Conservation (phyloP, 2,113 vertebrate species). For the Percopsis transmontana region DNA sequence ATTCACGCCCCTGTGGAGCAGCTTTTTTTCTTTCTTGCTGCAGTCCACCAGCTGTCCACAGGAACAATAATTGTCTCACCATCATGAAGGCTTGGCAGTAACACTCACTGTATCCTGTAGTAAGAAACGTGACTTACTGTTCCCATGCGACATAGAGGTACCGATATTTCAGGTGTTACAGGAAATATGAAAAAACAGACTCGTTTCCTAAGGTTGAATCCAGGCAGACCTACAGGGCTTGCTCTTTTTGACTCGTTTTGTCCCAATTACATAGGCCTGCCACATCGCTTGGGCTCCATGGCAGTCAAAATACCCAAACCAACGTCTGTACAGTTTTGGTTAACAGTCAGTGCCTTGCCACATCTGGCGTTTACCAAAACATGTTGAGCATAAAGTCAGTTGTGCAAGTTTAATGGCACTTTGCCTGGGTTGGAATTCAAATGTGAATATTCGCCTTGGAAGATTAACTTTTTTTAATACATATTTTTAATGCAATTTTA, state of each 20-base stretch:
- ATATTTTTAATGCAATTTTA: not conserved
- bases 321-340: not conserved
- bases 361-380: slow-evolving; percentile 7
- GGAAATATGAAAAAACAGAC: slow-evolving; percentile 16
- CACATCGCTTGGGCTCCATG: not conserved
- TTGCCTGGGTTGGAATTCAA: not conserved
- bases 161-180: slow-evolving; percentile 16
- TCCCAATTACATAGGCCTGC: not conserved
- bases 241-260: too few species aligned
- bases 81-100: slow-evolving; percentile 31
- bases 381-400: not conserved
- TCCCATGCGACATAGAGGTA: not conserved
- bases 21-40: slow-evolving; percentile 52
- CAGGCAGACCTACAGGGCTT: not conserved
- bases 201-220: slow-evolving; percentile 14
- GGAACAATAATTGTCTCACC: slow-evolving; percentile 42
- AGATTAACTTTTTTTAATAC: not conserved
- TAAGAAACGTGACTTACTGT: slow-evolving; percentile 28
- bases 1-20: slow-evolving; percentile 47
- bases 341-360: not conserved
- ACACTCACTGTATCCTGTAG: slow-evolving; percentile 22
- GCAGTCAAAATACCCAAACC: not conserved
- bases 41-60: slow-evolving; percentile 53
- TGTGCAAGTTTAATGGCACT: not conserved
- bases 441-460: not conserved